Base-by-base conservation (phyloP, 2,797 vertebrate species). In the Chelonia mydas region DNA sequence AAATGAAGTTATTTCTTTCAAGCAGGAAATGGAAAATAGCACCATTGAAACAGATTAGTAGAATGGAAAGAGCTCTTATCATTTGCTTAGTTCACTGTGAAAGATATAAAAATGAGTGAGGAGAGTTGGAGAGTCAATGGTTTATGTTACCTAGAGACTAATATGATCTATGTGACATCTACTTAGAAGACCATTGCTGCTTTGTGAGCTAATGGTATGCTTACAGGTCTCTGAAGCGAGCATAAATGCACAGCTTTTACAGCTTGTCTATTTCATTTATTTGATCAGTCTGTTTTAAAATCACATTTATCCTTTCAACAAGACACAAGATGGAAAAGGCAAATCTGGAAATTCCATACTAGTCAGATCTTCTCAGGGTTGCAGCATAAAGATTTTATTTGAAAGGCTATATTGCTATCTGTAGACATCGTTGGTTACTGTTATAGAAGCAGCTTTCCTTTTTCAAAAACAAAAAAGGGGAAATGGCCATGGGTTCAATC, bases 131-230 rank as follows among this genome's bases (percentile, higher is more conserved):
- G 93, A 96, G 51, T 84, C 51, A n/a, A 83, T 19, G 41, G 74
- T 91, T 74, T 53, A 77, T 93, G 94, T 96, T 72, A 96, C 90
- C 92, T 88, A 37, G 83, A 86, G 92, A 94, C 94, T 72, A 6
- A 80, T 68, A 86, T 65, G 89, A 81, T 94, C 93, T 89, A 33
- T 21, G 37, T n/a, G 88, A 78, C 93, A 91, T 95, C 85, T 95
- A 88, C 95, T 97, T 96, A 95, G 92, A 95, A 92, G 95, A 95
- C 93, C 83, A 92, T 91, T 89, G 96, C 92, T 92, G 89, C 90
- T 91, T 92, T 94, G 53, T 45, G 79, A 95, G 93, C 88, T 96
- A 94, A 97, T 94, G 95, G 94, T 96, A 94, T 97, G 96, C 96
- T 96, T 97, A 93, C 83, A 96, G 79, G 91, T 95, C 97, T 96